These are phyloP conservation scores for Drosophila parthenogenetica DNA, from an alignment of 2,888 invertebrate species.

Conservation along the genomic window DNA sequence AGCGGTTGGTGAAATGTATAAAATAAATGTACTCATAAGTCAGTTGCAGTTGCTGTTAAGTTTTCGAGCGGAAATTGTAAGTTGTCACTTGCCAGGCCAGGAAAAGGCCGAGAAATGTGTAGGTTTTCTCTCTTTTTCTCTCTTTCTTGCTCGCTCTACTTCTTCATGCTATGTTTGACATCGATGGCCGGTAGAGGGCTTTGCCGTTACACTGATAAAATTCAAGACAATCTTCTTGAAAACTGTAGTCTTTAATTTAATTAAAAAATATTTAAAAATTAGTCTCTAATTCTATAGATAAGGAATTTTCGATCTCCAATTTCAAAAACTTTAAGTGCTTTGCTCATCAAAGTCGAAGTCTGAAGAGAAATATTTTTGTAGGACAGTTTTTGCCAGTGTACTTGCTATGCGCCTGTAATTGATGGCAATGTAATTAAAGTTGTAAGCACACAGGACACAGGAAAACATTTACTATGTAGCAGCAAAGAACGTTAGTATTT, in stretches of 20 bases:
- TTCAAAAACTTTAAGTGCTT: too few relatives aligned
- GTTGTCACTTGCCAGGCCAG: slow-evolving; percentile 55
- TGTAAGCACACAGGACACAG: slow-evolving; percentile 47
- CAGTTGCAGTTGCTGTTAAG: slow-evolving; percentile 44
- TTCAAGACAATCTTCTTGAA: too few relatives aligned
- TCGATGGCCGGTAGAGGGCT: slow-evolving; percentile 30
- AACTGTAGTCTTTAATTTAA: too few relatives aligned
- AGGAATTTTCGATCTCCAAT: too few relatives aligned
- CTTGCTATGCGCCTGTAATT: slow-evolving; percentile 48
- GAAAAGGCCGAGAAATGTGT: slow-evolving; percentile 10
- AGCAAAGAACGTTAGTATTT: slow-evolving; percentile 11
- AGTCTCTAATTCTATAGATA: too few relatives aligned
- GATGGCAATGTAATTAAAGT: slow-evolving; percentile 67
- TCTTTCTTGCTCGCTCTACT: background rate
- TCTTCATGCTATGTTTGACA: slow-evolving; percentile 48
- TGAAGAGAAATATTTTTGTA: too few relatives aligned
- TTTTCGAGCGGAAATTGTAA: slow-evolving; percentile 61
- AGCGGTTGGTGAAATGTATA: slow-evolving; percentile 14
- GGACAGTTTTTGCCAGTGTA: too few relatives aligned
- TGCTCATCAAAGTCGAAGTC: too few relatives aligned
- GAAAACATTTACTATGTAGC: slow-evolving; percentile 49
- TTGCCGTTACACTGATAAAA: too few relatives aligned
- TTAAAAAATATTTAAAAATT: too few relatives aligned
- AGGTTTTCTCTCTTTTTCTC: background rate
- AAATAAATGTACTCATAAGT: slow-evolving; percentile 44